These are phyloP conservation scores for Sebastes paucispinis DNA, from an alignment of 2,797 vertebrate species.

Conservation along the genomic window DNA sequence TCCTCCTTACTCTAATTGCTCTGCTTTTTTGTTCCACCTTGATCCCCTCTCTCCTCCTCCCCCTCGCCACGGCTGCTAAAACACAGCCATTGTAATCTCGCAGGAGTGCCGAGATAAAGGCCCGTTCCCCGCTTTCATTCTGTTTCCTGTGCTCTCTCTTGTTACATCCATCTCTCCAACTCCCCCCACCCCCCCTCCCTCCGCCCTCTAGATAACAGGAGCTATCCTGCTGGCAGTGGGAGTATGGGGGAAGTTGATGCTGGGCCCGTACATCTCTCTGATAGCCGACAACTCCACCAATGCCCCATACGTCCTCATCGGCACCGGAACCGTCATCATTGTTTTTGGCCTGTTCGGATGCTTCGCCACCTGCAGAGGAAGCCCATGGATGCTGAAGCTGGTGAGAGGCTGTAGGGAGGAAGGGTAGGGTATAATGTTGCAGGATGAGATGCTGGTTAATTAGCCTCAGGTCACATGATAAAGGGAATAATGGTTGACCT, in stretches of 20 bases:
- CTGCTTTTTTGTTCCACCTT: slow-evolving; percentile 67
- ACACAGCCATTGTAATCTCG: slow-evolving; percentile 45
- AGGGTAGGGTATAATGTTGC: background rate
- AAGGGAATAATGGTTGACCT: slow-evolving; percentile 59
- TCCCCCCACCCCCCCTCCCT: background rate
- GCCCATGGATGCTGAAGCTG: slow-evolving; percentile 99
- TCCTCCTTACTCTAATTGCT: slow-evolving; percentile 65
- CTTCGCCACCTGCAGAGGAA: slow-evolving; percentile 97
- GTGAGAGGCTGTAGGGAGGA: slow-evolving; percentile 77
- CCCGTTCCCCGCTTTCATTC: slow-evolving; percentile 42
- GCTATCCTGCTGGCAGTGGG: slow-evolving; percentile 96
- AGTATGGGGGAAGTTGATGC: slow-evolving; percentile 97
- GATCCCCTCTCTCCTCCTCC: slow-evolving; percentile 45
- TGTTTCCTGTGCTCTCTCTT: slow-evolving; percentile 28
- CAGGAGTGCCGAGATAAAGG: slow-evolving; percentile 54
- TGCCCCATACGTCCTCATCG: slow-evolving; percentile 97
- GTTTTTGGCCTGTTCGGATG: slow-evolving; percentile 98
- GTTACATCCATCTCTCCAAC: slow-evolving; percentile 8
- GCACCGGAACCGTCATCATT: slow-evolving; percentile 97
- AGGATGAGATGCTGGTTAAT: slow-evolving; percentile 46
- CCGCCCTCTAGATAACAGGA: slow-evolving; percentile 90
- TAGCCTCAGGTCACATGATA: slow-evolving; percentile 52
- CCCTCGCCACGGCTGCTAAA: slow-evolving; percentile 18
- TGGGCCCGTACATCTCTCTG: slow-evolving; percentile 97
- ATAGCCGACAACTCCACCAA: slow-evolving; percentile 99